A percentile compares a stretch with the other conserved stretches of the same genome.
Evolutionary conservation across 1,140 invertebrate species (phyloP).

Genomic region (Nomia melanderi): DNA sequence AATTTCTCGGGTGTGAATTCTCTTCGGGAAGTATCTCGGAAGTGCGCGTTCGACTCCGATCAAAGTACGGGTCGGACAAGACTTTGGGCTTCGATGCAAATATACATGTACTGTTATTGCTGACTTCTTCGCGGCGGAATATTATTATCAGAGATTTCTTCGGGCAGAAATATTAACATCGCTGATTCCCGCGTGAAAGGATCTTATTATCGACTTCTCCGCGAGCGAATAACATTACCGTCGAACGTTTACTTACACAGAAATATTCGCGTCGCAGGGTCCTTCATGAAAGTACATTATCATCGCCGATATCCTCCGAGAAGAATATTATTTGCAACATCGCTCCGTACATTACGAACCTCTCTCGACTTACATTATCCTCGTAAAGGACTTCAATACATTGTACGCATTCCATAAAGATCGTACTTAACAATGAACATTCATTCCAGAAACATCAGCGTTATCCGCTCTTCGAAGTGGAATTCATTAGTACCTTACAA

Average conservation of each 20-base stretch:
- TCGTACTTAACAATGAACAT: too few relatives aligned
- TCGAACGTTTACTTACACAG: not conserved
- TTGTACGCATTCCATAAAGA: too few relatives aligned
- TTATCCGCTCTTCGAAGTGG: too few relatives aligned
- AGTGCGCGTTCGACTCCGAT: not conserved
- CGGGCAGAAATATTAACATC: not conserved
- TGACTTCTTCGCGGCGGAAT: not conserved
- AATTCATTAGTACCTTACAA: too few relatives aligned
- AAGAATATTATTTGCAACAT: not conserved
- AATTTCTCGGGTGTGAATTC: not conserved
- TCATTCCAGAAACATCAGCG: too few relatives aligned
- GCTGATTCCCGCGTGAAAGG: not conserved
- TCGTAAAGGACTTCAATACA: too few relatives aligned
- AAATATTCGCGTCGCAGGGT: not conserved
- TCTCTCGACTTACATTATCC: too few relatives aligned
- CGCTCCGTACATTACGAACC: too few relatives aligned
- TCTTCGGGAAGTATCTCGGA: not conserved
- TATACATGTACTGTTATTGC: not conserved
- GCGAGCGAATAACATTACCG: too few relatives aligned
- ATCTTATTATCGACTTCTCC: too few relatives aligned
- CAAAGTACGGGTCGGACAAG: too few relatives aligned
- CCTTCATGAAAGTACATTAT: not conserved
- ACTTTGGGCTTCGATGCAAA: not conserved
- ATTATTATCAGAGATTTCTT: not conserved
- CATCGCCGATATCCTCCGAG: not conserved